Conservation (phyloP, 2,797 vertebrate species). For the Danio albolineatus region DNA sequence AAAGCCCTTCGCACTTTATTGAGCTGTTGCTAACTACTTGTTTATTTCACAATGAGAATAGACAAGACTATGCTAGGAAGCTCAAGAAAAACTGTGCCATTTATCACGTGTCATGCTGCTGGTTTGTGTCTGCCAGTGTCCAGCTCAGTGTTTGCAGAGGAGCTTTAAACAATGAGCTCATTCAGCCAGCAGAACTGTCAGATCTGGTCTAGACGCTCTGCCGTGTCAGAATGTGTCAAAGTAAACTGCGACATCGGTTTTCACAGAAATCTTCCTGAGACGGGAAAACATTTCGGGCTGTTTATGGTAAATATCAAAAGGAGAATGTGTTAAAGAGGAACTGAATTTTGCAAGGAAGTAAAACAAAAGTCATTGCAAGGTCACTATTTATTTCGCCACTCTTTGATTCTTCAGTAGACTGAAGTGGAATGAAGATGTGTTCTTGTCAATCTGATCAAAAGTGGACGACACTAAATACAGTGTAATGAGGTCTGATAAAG, state of each 20-base stretch:
- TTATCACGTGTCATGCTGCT: background rate
- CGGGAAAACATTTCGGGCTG: background rate
- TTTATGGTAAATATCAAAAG: background rate
- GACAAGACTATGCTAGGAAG: background rate
- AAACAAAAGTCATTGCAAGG: background rate
- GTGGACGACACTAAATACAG: too few species aligned
- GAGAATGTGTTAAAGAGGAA: background rate
- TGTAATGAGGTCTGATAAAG: too few species aligned
- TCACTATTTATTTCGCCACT: background rate
- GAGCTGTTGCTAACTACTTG: background rate
- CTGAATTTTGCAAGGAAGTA: constrained; percentile 20
- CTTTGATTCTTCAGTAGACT: background rate
- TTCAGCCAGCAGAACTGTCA: constrained; percentile 35
- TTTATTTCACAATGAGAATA: background rate
- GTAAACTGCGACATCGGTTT: background rate
- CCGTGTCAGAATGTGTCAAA: background rate
- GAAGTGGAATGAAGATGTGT: too few species aligned
- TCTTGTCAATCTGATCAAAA: too few species aligned
- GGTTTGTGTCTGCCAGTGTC: constrained; percentile 10
- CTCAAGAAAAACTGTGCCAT: background rate
- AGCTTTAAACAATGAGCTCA: constrained; percentile 49
- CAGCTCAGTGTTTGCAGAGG: constrained; percentile 34
- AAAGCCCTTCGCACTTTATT: background rate
- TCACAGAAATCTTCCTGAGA: background rate
- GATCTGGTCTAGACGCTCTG: background rate